These are phyloP conservation scores for Macaria liturata DNA, from an alignment of 2,888 invertebrate genomes.

Conservation along the genomic window DNA sequence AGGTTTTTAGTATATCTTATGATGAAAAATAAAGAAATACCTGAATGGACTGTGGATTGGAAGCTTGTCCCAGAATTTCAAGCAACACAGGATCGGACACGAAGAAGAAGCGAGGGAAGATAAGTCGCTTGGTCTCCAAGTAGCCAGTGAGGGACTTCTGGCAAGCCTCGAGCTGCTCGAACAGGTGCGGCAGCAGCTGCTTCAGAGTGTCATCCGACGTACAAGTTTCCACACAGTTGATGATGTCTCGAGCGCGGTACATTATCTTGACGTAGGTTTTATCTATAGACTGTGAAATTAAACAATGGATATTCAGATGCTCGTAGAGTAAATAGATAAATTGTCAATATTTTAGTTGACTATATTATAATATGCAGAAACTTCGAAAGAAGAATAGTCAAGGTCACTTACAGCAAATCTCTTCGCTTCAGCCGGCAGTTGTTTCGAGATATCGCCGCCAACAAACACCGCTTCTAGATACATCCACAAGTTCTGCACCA, in stretches of 20 bases:
- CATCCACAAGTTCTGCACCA: conserved; percentile 94
- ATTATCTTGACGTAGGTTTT: conserved; percentile 95
- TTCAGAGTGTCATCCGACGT: conserved; percentile 92
- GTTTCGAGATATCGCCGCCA: conserved; percentile 94
- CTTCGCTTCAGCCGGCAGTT: conserved; percentile 91
- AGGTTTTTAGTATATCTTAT: no score
- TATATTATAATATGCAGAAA: no score
- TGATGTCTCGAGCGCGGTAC: conserved; percentile 90
- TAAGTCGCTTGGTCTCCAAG: conserved; percentile 90
- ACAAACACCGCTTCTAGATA: conserved; percentile 96
- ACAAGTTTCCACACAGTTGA: conserved; percentile 93
- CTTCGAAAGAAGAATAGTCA: no score
- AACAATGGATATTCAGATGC: no score
- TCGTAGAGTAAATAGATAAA: no score
- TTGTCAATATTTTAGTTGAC: no score
- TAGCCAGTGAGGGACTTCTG: conserved; percentile 95
- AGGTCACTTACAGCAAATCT: conserved; percentile 84
- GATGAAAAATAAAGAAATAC: conserved; percentile 33
- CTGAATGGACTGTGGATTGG: conserved; percentile 93
- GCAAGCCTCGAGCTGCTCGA: conserved; percentile 94
- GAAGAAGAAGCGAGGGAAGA: conserved; percentile 95
- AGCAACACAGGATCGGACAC: conserved; percentile 94
- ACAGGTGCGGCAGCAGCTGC: conserved; percentile 89
- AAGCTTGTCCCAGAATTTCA: conserved; percentile 95
- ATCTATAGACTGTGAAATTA: conserved; percentile 86